A percentile compares a stretch with the other conserved stretches of the same genome.
phyloP scores from a whole-genome alignment of 1,140 invertebrate species.

The Mycetomoellerius zeteki region DNA sequence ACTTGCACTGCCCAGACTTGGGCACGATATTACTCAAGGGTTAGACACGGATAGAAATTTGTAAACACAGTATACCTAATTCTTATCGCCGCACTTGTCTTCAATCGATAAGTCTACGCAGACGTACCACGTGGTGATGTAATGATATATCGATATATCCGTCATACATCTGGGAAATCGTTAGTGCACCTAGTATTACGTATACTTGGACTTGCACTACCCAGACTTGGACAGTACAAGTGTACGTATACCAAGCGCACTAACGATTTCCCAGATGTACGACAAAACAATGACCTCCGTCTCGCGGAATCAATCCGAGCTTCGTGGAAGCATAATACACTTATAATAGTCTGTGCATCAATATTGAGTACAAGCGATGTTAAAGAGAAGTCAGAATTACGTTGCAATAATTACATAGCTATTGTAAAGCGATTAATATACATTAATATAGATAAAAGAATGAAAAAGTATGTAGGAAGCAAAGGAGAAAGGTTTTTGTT shows the following conservation, averaged over 20 bases:
- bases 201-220: too few species aligned
- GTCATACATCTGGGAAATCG: too few species aligned
- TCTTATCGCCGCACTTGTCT: too few species aligned
- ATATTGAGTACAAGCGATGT: neutral
- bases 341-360: neutral
- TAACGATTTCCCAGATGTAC: conserved; percentile 46
- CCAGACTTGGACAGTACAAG: too few species aligned
- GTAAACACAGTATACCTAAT: too few species aligned
- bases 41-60: too few species aligned
- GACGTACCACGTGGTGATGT: too few species aligned
- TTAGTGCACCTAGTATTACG: too few species aligned
- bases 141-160: too few species aligned
- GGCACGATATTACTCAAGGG: too few species aligned
- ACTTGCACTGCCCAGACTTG: too few species aligned
- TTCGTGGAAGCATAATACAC: conserved; percentile 22
- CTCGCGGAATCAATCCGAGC: conserved; percentile 29
- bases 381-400: neutral
- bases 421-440: neutral
- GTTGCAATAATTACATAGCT: neutral
- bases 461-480: neutral
- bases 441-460: neutral
- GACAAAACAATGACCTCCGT: conserved; percentile 52
- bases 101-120: too few species aligned
- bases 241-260: conserved; percentile 9
- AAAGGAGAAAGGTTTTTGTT: neutral